A percentile compares a stretch with the other conserved stretches of the same genome.
phyloP scores from a whole-genome alignment of 2,888 invertebrate genomes.

The Leptura quadrifasciata region DNA sequence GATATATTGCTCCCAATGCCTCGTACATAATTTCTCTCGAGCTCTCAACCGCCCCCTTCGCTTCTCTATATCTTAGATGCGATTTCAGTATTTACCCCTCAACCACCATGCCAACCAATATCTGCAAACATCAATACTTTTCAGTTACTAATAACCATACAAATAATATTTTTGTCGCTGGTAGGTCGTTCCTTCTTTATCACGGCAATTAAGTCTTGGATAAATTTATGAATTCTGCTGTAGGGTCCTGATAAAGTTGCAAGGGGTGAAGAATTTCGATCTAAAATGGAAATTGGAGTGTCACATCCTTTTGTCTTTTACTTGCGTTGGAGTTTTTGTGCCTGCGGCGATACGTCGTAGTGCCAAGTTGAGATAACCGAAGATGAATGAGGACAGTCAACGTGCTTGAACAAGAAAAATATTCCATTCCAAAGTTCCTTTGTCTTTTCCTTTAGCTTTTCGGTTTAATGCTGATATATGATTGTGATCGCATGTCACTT shows the following conservation, averaged over 20 bases:
- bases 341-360: constrained; percentile 68
- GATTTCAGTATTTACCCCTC: constrained; percentile 50
- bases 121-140: constrained; percentile 41
- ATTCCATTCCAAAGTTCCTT: constrained; percentile 69
- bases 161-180: constrained; percentile 51
- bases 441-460: constrained; percentile 66
- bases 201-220: constrained; percentile 60
- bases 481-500: constrained; percentile 59
- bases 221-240: constrained; percentile 64
- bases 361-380: constrained; percentile 71
- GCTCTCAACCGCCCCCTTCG: constrained; percentile 62
- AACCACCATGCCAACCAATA: constrained; percentile 35
- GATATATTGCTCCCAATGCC: constrained; percentile 75
- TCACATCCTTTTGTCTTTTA: constrained; percentile 73
- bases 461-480: constrained; percentile 65
- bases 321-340: constrained; percentile 67
- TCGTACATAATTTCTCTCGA: constrained; percentile 74
- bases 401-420: constrained; percentile 71
- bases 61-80: constrained; percentile 54
- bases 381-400: constrained; percentile 71
- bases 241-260: constrained; percentile 65
- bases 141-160: constrained; percentile 17
- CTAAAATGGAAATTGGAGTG: constrained; percentile 74
- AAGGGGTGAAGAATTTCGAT: constrained; percentile 69
- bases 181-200: constrained; percentile 38